Conservation (phyloP, 2,888 invertebrate species). For the Tachina fera region DNA sequence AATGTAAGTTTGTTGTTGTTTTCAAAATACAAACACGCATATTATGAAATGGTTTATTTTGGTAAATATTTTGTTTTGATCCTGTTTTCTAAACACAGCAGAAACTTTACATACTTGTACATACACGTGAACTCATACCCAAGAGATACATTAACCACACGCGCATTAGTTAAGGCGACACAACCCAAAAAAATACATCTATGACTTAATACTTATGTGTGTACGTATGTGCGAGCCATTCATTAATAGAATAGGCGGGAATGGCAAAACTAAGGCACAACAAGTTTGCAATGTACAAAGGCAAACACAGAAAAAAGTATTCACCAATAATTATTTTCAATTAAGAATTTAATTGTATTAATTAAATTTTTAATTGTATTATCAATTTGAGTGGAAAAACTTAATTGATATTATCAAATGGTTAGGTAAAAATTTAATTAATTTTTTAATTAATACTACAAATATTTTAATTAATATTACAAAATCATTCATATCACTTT, state of each 20-base stretch:
- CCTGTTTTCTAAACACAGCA: constrained; percentile 60
- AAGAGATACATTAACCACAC: neutral
- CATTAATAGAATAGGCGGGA: neutral
- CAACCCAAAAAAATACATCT: neutral
- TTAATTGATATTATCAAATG: too few species aligned
- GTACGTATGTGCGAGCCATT: neutral
- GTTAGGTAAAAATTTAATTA: too few species aligned
- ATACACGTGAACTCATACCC: neutral
- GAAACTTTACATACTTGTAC: neutral
- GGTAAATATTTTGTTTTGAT: constrained; percentile 56
- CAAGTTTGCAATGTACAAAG: too few species aligned
- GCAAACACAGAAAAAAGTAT: too few species aligned
- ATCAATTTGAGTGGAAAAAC: too few species aligned
- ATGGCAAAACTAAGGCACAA: neutral
- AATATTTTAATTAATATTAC: too few species aligned
- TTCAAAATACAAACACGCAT: neutral
- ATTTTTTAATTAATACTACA: too few species aligned
- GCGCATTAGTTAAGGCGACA: constrained; percentile 10
- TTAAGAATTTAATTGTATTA: too few species aligned
- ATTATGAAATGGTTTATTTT: constrained; percentile 48
- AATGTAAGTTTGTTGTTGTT: neutral
- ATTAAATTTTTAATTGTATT: too few species aligned
- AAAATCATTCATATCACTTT: too few species aligned
- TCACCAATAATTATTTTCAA: too few species aligned
- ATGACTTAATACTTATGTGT: too few species aligned